phyloP scores from a whole-genome alignment of 1,140 invertebrate species.

The Achroia grisella region DNA sequence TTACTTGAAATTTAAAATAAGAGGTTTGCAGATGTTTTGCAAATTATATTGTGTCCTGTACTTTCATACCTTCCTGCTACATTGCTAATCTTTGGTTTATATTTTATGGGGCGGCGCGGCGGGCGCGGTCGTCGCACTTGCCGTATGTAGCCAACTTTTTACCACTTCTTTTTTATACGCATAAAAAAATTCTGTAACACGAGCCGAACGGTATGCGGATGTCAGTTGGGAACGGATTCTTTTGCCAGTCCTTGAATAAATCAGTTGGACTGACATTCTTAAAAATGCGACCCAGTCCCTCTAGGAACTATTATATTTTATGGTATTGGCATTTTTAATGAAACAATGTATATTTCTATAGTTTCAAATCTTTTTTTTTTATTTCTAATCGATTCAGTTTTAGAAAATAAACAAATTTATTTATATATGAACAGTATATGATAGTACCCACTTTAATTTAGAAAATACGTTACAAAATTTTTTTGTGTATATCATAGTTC shows the following conservation, averaged over 20 bases:
- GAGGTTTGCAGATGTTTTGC: too few relatives aligned
- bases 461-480: too few relatives aligned
- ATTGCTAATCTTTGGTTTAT: slow-evolving; percentile 20
- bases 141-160: slow-evolving; percentile 46
- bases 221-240: slow-evolving; percentile 24
- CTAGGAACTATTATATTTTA: slow-evolving; percentile 3
- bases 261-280: background rate
- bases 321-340: too few relatives aligned
- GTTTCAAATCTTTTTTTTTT: too few relatives aligned
- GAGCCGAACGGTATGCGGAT: slow-evolving; percentile 58
- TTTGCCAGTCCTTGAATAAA: slow-evolving; percentile 22
- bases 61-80: background rate
- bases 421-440: too few relatives aligned
- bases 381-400: too few relatives aligned
- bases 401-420: too few relatives aligned
- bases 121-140: slow-evolving; percentile 38
- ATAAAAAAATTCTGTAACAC: slow-evolving; percentile 46
- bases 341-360: too few relatives aligned
- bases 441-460: too few relatives aligned
- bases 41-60: too few relatives aligned
- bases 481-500: too few relatives aligned
- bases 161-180: slow-evolving; percentile 26
- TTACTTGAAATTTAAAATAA: too few relatives aligned
- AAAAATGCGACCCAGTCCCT: background rate
- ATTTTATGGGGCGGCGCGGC: slow-evolving; percentile 15